Percentiles rank a stretch among this genome's conserved stretches.
Conservation (phyloP, 1,140 invertebrate genomes). For the Xylocopa sonorina region DNA sequence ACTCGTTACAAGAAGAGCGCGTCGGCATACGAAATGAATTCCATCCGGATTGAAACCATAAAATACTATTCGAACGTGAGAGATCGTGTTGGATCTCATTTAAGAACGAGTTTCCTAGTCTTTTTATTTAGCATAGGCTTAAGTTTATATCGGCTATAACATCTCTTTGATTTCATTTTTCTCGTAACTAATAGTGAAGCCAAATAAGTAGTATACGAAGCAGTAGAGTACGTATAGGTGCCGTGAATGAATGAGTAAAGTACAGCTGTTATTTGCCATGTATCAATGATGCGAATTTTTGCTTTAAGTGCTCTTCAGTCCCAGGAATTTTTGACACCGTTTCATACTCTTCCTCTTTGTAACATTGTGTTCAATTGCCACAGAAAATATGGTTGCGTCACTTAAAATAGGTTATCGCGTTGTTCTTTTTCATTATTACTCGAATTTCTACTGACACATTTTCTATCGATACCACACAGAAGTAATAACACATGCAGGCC, state of each 20-base stretch:
- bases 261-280: neutral
- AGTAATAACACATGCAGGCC: neutral
- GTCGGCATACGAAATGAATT: neutral
- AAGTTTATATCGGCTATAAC: neutral
- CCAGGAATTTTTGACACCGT: neutral
- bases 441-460: neutral
- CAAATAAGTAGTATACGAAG: slow-evolving; percentile 42
- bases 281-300: neutral
- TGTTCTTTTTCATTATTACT: neutral
- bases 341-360: neutral
- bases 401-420: neutral
- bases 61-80: neutral
- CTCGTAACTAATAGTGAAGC: neutral
- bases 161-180: neutral
- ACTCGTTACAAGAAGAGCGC: neutral
- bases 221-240: slow-evolving; percentile 41
- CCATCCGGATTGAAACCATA: neutral
- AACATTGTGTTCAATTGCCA: neutral
- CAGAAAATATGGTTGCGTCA: neutral
- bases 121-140: neutral
- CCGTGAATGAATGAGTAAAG: slow-evolving; percentile 40
- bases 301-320: neutral
- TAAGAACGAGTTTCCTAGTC: neutral
- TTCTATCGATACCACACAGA: neutral
- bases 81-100: no score